Percentiles rank a stretch among this genome's conserved stretches.
Conservation (phyloP, 2,888 invertebrate genomes). For the Ctenicera cuprea region DNA sequence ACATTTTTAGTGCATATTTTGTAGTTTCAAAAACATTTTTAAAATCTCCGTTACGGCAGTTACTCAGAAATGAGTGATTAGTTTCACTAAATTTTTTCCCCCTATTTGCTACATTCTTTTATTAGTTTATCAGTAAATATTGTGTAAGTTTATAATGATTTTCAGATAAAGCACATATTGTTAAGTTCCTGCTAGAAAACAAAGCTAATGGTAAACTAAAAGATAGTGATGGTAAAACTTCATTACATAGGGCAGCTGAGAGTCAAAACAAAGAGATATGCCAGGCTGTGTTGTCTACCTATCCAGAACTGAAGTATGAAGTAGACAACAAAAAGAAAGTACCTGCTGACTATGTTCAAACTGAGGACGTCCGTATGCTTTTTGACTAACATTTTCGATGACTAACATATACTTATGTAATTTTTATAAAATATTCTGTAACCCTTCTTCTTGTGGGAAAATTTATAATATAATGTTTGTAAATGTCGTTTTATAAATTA, state of each 20-base stretch:
- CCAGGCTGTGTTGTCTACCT: conserved; percentile 70
- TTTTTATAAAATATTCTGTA: conserved; percentile 21
- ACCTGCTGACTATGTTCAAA: conserved; percentile 57
- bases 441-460: neutral
- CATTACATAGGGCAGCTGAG: conserved; percentile 84
- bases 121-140: no score
- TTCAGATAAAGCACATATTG: conserved; percentile 79
- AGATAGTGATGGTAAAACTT: conserved; percentile 89
- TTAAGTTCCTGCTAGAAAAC: conserved; percentile 78
- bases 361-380: conserved; percentile 4
- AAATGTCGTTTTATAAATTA: no score
- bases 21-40: no score
- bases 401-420: neutral
- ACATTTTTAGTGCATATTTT: no score
- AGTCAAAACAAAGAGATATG: conserved; percentile 74
- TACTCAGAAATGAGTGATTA: no score
- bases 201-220: conserved; percentile 79
- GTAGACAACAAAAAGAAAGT: conserved; percentile 58
- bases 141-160: no score
- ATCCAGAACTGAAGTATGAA: conserved; percentile 68
- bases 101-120: no score
- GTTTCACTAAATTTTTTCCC: no score
- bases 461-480: neutral
- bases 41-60: no score
- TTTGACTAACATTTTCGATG: neutral